These are phyloP conservation scores for Numenius phaeopus DNA, from an alignment of 2,797 vertebrate species.

Conservation along the genomic window DNA sequence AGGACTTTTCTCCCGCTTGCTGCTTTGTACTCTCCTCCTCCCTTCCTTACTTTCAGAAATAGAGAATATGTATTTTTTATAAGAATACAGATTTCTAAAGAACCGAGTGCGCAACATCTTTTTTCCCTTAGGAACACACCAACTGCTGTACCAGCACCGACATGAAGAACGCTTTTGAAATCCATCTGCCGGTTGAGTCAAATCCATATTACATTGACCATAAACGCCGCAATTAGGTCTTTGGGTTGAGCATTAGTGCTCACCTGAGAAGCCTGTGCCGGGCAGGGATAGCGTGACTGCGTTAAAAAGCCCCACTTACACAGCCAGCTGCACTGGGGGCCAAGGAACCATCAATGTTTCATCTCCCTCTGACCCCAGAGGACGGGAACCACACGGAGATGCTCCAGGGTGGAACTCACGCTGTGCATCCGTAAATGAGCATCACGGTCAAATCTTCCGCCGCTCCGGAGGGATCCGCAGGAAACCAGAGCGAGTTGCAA, in stretches of 20 bases:
- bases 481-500: not conserved
- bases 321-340: not conserved
- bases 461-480: not conserved
- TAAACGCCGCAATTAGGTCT: not conserved
- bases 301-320: not conserved
- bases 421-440: not conserved
- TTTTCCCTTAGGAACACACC: not conserved
- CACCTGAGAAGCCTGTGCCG: not conserved
- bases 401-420: not conserved
- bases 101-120: not conserved
- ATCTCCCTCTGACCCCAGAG: not conserved
- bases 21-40: not conserved
- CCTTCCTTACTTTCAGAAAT: conserved; percentile 18
- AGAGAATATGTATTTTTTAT: conserved; percentile 23
- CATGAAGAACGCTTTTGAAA: not conserved
- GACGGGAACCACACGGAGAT: not conserved
- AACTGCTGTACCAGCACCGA: not conserved
- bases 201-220: conserved; percentile 7
- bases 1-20: not conserved
- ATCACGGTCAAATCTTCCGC: not conserved
- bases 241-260: not conserved
- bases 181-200: not conserved
- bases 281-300: conserved; percentile 26
- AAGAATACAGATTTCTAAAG: conserved; percentile 21
- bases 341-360: conserved; percentile 32